Conservation (phyloP, 2,113 vertebrate genomes). For the Damaliscus lunatus region DNA sequence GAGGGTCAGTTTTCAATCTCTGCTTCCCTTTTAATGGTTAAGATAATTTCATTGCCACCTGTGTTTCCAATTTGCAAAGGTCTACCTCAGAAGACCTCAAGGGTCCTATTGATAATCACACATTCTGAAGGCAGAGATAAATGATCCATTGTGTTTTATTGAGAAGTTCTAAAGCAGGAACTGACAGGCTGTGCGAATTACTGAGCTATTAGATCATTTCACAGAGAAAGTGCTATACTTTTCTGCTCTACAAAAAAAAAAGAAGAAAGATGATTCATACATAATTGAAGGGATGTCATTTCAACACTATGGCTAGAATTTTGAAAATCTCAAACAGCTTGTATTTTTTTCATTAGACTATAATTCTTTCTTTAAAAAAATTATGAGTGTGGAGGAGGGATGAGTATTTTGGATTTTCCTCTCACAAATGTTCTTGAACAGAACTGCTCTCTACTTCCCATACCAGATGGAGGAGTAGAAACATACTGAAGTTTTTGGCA, state of each 20-base stretch:
- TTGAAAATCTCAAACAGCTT: slow-evolving; percentile 19
- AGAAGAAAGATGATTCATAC: neutral
- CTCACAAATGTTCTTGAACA: neutral
- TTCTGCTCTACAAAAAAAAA: neutral
- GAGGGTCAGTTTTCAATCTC: neutral
- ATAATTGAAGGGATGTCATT: neutral
- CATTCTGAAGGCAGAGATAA: neutral
- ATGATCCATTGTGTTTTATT: neutral
- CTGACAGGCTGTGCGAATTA: neutral
- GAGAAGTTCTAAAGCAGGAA: neutral
- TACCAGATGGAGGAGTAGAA: neutral
- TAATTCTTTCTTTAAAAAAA: neutral
- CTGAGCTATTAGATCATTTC: neutral
- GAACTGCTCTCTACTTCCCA: neutral
- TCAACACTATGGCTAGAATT: neutral
- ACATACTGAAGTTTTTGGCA: neutral
- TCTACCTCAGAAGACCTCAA: neutral
- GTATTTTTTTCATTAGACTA: neutral
- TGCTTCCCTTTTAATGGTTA: neutral
- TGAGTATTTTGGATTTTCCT: neutral
- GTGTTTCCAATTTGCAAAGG: neutral
- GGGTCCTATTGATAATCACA: neutral
- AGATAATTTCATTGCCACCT: slow-evolving; percentile 24
- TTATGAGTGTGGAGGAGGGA: neutral
- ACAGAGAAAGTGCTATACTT: neutral